Percentiles rank a stretch among this genome's conserved stretches.
These are phyloP conservation scores for Carcinoscorpius rotundicauda DNA, from an alignment of 1,140 invertebrate genomes.

Conservation along the genomic window DNA sequence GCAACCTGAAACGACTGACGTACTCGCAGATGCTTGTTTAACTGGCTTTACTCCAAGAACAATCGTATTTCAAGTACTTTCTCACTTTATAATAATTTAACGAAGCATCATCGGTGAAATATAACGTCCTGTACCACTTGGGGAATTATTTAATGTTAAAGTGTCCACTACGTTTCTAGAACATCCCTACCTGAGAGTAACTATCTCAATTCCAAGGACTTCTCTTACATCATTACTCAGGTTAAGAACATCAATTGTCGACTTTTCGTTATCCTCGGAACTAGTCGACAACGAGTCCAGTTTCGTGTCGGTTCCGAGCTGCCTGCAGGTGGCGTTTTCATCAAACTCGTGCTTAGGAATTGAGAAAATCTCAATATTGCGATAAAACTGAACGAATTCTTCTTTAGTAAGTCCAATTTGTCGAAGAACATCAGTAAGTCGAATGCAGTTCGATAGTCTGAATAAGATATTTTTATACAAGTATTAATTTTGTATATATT, in stretches of 20 bases:
- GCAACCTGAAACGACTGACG: no score
- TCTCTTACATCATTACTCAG: conserved; percentile 18
- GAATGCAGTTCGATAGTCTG: conserved; percentile 16
- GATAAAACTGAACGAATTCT: conserved; percentile 10
- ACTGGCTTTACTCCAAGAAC: no score
- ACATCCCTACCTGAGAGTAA: conserved; percentile 15
- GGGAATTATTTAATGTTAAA: no score
- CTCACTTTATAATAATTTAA: no score
- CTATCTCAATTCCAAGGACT: conserved; percentile 21
- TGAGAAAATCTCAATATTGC: conserved; percentile 17
- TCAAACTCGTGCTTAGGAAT: conserved; percentile 18
- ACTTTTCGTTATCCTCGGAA: conserved; percentile 1
- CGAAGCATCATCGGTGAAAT: no score
- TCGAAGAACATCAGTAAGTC: conserved; percentile 18
- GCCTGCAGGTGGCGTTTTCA: conserved; percentile 16
- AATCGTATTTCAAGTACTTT: no score
- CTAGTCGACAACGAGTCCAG: neutral
- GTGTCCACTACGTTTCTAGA: neutral
- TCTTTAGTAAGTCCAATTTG: conserved; percentile 14
- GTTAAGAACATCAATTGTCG: conserved; percentile 12
- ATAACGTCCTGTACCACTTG: no score
- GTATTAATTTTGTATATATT: no score
- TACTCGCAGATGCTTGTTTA: no score
- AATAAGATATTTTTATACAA: no score
- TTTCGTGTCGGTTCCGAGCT: conserved; percentile 10